Percentiles rank a stretch among this genome's conserved stretches.
These are phyloP conservation scores for human (Homo sapiens) DNA, from an alignment of 2,113 vertebrate species.

Conservation along the genomic window GRCh38 chr19:38880001-38880500, in stretches of 20 bases:
- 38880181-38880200: neutral
- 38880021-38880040: too few species aligned
- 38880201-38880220: neutral
- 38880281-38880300: accelerated
- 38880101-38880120: too few species aligned
- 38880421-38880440: neutral
- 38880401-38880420: neutral
- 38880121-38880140: neutral
- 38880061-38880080: too few species aligned
- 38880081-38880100: too few species aligned
- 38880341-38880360: neutral
- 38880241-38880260: neutral
- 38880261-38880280: neutral
- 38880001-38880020: too few species aligned
- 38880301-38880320: neutral
- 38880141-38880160: neutral
- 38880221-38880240: neutral
- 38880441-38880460: neutral
- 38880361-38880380: accelerated
- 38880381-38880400: neutral
- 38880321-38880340: neutral
- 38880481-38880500: neutral
- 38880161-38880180: neutral
- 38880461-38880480: neutral
- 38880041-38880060: too few species aligned